These are phyloP conservation scores for Callochromis pleurospilus DNA, from an alignment of 2,113 vertebrate species.

Conservation along the genomic window DNA sequence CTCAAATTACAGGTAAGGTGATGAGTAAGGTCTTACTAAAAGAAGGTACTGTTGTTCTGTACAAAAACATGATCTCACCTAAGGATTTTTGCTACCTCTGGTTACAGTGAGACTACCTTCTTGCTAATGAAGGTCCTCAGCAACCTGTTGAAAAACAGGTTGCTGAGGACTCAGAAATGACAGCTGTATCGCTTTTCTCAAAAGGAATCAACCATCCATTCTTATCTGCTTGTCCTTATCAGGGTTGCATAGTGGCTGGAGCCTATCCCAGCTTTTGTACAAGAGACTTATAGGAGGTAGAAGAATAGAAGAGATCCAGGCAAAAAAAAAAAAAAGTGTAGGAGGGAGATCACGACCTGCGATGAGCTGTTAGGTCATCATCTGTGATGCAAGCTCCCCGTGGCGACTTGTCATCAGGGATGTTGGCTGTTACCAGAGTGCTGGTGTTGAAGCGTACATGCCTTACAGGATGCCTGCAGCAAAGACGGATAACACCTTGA, in stretches of 20 bases:
- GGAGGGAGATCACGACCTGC: conserved; percentile 71
- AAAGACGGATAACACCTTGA: not conserved
- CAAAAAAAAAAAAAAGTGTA: not conserved
- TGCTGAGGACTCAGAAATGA: not conserved
- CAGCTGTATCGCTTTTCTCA: accelerated
- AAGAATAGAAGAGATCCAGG: not conserved
- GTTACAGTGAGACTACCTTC: not conserved
- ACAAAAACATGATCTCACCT: not conserved
- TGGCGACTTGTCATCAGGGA: conserved; percentile 85
- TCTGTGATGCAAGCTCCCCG: conserved; percentile 80
- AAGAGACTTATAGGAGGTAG: not conserved
- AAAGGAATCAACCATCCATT: not conserved
- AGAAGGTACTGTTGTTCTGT: not conserved
- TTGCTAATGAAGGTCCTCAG: not conserved
- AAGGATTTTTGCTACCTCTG: not conserved
- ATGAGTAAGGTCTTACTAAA: not conserved
- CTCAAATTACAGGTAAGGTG: not conserved
- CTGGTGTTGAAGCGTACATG: conserved; percentile 79
- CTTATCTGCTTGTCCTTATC: not conserved
- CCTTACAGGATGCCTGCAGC: conserved; percentile 84
- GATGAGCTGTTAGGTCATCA: conserved; percentile 83
- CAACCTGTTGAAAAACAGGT: not conserved
- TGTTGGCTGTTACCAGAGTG: conserved; percentile 86
- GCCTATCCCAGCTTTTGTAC: not conserved
- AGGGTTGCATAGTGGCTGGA: not conserved